Evolutionary conservation across 2,888 invertebrate genomes (phyloP), one percentile per base, ranked within the genome.

Genomic region (Drosophila pseudotalamancana): DNA sequence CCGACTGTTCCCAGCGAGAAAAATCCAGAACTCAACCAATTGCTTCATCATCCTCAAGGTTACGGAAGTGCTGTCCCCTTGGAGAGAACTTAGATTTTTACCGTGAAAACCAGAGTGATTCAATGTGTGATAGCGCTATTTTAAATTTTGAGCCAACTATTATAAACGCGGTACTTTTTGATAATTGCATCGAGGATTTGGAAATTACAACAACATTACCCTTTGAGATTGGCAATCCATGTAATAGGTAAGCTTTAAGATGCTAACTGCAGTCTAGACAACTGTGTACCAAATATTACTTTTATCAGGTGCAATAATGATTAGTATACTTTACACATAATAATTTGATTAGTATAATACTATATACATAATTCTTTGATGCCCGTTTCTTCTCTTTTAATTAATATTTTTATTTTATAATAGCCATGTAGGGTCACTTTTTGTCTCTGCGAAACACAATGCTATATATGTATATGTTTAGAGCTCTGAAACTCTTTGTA

Each of bases 41-140:
- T 6, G 56, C 61, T 3, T 73, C 72, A n/a, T 48, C 74, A 6
- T 60, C 65, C 3, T 88, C 93, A 89, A 92, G 92, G 87, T 89
- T 92, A 83, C 92, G 92, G 61, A 91, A 91, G 82, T 91, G 91
- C 49, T 91, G 91, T 65, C 89, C 91, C 9, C 67, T 87, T 23
- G 90, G 90, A 40, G 90, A 90, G 66, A 90, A 88, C 54, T 72
- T 90, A 39, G 76, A 82, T 25, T 70, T 88, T 35, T 82, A 82
- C 61, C 79, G 84, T 3, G 81, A 88, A 34, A 82, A 85, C 34
- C 79, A 88, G 50, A 89, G 81, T 35, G 76, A 86, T 25, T 76
- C 87, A 0, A 69, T 88, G 69, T 89, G 89, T 18, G 82, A 82
- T 23, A 75, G 53, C 45, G 66, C 54, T 6, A 51, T 65, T 0